Percentiles rank a stretch among this genome's conserved stretches.
Evolutionary conservation across 2,797 vertebrate genomes (phyloP).

Genomic region (Lemur catta): DNA sequence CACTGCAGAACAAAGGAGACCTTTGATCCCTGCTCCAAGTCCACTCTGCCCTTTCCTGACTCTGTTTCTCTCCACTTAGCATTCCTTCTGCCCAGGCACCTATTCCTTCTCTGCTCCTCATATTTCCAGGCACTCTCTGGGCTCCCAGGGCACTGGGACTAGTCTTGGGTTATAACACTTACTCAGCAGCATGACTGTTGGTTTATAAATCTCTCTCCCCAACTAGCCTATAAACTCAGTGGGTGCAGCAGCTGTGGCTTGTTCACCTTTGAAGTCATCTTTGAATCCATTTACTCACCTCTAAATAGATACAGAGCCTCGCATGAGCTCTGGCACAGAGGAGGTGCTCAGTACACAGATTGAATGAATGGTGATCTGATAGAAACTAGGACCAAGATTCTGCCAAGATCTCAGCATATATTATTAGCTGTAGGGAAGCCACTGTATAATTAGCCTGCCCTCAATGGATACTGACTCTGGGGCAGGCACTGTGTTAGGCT

Average conservation of each 20-base stretch:
- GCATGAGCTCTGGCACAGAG: neutral
- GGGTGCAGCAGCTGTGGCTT: neutral
- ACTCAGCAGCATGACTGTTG: neutral
- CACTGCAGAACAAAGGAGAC: neutral
- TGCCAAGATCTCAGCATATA: neutral
- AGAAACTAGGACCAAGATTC: neutral
- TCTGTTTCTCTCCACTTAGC: neutral
- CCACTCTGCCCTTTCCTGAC: neutral
- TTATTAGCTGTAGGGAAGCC: neutral
- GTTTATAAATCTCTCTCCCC: neutral
- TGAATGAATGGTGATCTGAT: neutral
- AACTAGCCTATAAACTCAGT: neutral
- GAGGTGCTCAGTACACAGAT: neutral
- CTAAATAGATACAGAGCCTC: neutral
- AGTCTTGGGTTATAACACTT: neutral
- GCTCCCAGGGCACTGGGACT: neutral
- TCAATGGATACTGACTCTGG: neutral
- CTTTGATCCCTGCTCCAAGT: neutral
- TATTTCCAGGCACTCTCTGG: neutral
- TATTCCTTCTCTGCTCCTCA: neutral
- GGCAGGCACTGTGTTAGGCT: neutral
- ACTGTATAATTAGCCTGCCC: neutral
- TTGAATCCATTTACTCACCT: neutral
- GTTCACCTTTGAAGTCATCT: neutral
- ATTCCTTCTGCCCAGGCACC: neutral